phyloP scores from a whole-genome alignment of 2,888 invertebrate species.

The Drosophila picticornis region DNA sequence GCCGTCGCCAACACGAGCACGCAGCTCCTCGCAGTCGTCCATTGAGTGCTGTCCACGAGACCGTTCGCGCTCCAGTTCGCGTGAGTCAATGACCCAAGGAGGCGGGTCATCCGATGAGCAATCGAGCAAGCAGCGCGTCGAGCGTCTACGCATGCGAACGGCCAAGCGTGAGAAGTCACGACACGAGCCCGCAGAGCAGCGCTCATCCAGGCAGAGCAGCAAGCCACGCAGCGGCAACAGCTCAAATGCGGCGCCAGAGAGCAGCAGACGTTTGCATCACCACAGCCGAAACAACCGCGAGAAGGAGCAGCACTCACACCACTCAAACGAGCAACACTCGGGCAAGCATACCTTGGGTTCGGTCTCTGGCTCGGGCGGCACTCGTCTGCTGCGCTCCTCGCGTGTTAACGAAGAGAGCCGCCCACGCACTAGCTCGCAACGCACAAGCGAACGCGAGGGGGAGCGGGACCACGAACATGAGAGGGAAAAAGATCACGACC shows the following conservation, averaged over 20 bases:
- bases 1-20: slow-evolving; percentile 74
- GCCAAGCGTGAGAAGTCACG: slow-evolving; percentile 73
- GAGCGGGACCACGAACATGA: slow-evolving; percentile 42
- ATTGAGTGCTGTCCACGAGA: slow-evolving; percentile 82
- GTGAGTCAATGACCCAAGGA: slow-evolving; percentile 75
- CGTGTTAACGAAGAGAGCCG: slow-evolving; percentile 66
- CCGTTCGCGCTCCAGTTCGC: slow-evolving; percentile 82
- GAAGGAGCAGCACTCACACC: slow-evolving; percentile 43
- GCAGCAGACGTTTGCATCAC: slow-evolving; percentile 64
- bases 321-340: slow-evolving; percentile 46
- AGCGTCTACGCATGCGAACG: slow-evolving; percentile 74
- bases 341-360: slow-evolving; percentile 45
- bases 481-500: neutral
- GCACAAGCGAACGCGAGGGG: slow-evolving; percentile 61
- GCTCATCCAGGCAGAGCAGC: slow-evolving; percentile 41
- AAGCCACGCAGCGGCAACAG: slow-evolving; percentile 56
- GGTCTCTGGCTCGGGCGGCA: slow-evolving; percentile 39
- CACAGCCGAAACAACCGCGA: slow-evolving; percentile 66
- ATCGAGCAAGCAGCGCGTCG: slow-evolving; percentile 60
- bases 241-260: slow-evolving; percentile 38
- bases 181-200: slow-evolving; percentile 55
- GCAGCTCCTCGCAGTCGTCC: slow-evolving; percentile 83
- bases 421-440: slow-evolving; percentile 57
- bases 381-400: slow-evolving; percentile 63
- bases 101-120: slow-evolving; percentile 80